Evolutionary conservation across 2,888 invertebrate genomes (phyloP).

Genomic region (Clunio marinus): DNA sequence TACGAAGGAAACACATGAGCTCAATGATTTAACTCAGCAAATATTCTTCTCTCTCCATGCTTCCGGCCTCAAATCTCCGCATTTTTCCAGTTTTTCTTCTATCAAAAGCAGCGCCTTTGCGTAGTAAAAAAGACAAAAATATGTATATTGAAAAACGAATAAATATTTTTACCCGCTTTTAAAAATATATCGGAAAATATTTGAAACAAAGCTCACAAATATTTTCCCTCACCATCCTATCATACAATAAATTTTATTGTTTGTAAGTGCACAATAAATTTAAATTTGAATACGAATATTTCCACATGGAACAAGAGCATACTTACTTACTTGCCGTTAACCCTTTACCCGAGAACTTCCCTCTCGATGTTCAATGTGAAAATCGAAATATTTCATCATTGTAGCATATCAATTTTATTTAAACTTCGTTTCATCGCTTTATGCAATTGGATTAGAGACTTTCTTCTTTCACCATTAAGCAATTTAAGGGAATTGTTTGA

Average conservation of each 20-base stretch:
- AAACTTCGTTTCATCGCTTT: too few species aligned
- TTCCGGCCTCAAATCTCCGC: not conserved
- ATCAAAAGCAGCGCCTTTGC: not conserved
- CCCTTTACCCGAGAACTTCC: too few species aligned
- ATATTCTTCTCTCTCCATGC: not conserved
- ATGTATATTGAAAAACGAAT: too few species aligned
- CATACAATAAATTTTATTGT: slow-evolving; percentile 15
- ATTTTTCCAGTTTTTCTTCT: not conserved
- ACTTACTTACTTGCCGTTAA: too few species aligned
- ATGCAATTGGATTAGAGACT: too few species aligned
- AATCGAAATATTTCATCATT: too few species aligned
- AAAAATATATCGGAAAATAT: not conserved
- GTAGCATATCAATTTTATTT: too few species aligned
- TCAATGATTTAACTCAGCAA: not conserved
- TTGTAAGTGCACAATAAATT: slow-evolving; percentile 7
- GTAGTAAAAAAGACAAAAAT: not conserved
- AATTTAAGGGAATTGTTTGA: too few species aligned
- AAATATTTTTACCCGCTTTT: not conserved
- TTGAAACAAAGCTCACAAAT: not conserved
- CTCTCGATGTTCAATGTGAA: too few species aligned
- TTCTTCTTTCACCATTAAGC: too few species aligned
- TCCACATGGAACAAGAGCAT: too few species aligned
- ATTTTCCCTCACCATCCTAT: not conserved
- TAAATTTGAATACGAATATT: not conserved
- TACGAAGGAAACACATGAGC: slow-evolving; percentile 7